These are phyloP conservation scores for Allacma fusca DNA, from an alignment of 2,888 invertebrate genomes.

Conservation along the genomic window DNA sequence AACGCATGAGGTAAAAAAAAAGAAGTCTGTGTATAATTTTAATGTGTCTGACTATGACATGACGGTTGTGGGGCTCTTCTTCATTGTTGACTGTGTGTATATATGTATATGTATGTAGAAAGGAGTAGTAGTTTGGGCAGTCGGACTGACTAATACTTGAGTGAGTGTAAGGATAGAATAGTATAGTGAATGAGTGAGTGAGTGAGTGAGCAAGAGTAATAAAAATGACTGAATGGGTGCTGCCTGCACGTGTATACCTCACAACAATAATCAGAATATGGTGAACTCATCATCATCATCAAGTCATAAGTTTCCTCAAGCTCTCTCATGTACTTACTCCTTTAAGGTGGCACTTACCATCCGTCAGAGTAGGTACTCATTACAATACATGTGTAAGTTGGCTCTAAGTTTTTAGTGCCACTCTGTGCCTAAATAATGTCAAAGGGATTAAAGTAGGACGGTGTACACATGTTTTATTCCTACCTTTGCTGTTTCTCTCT, in stretches of 20 bases:
- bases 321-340: not conserved
- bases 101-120: not conserved
- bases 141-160: not conserved
- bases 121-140: not conserved
- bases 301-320: slow-evolving; percentile 11
- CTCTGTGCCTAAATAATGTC: not conserved
- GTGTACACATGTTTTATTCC: not conserved
- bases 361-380: slow-evolving; percentile 1
- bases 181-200: not conserved
- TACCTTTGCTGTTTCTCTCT: not conserved
- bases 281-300: slow-evolving; percentile 9
- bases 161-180: not conserved
- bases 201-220: slow-evolving; percentile 9
- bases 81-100: not conserved
- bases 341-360: slow-evolving; percentile 16
- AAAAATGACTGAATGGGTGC: slow-evolving; percentile 10
- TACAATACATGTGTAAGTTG: slow-evolving; percentile 15
- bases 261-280: slow-evolving; percentile 11
- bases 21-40: slow-evolving; percentile 23
- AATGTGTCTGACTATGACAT: slow-evolving; percentile 24
- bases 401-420: not conserved
- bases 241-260: slow-evolving; percentile 10
- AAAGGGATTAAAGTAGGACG: slow-evolving; percentile 20
- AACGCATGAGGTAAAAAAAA: slow-evolving; percentile 13
- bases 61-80: not conserved